Base-by-base conservation (phyloP, 2,113 vertebrate genomes). In the Reinhardtius hippoglossoides region DNA sequence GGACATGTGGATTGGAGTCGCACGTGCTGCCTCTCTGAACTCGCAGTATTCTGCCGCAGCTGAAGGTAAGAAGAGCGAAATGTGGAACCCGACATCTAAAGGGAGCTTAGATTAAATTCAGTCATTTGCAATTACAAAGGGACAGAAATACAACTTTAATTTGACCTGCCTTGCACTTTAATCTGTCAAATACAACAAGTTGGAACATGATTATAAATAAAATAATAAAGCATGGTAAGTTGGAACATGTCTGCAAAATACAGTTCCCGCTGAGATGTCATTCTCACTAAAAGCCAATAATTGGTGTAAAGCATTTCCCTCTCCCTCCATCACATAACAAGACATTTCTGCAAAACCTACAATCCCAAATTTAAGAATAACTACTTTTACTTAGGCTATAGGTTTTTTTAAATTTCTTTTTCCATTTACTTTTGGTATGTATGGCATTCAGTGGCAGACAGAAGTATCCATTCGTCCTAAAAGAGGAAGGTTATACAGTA, bases 1-100 rank as follows among this genome's bases (percentile, higher is more conserved):
- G 42, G 94, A 97, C 67, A 93, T 92, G 92, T 98, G 97, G 97
- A 88, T 97, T 7, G 97, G 97, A 50, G 77, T 96, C 52, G 93
- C 78, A 18, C 71, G 52, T 0, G 69, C 87, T 2, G 44, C 79
- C 26, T 76, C 71, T 20, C 9, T 71, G 65, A 88, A 92, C 57
- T 60, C 78, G 44, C 89, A 76, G 23, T 64, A 86, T 76, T 68
- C 88, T 54, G 2, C 76, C n/a, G 50, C 46, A 24, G 23, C 14
- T 10, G 84, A 96, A 91, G 78, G 95, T 93, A 89, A 82, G 67
- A 44, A 15, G 16, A 0, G 3, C 9, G 4, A 54, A 58, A 72
- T 26, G 10, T 55, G 7, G 1, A 61, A n/a, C 3, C 6, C 6
- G 6, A 15, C 42, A 10, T 20, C 27, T 40, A 6, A 37, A 31